phyloP scores from a whole-genome alignment of 2,113 vertebrate species.

The Ctenodactylus gundi region DNA sequence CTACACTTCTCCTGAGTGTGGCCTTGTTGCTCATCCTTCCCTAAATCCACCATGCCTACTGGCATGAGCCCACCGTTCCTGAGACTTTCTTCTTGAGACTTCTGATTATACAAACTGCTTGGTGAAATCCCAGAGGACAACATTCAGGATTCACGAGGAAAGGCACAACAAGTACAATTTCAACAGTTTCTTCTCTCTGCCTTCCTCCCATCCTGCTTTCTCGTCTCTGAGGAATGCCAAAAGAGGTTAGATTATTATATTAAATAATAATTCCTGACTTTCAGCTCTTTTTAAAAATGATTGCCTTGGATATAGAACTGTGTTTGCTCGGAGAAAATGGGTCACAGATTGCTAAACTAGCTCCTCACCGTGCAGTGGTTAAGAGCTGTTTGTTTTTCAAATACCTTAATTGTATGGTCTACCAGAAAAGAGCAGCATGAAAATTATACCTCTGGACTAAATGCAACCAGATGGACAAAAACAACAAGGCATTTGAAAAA shows the following conservation, averaged over 20 bases:
- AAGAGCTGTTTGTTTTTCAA: conserved; percentile 88
- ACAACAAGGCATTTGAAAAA: conserved; percentile 78
- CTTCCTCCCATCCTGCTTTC: not conserved
- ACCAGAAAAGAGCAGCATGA: conserved; percentile 85
- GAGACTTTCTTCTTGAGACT: not conserved
- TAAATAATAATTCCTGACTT: conserved; percentile 76
- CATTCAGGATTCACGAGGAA: not conserved
- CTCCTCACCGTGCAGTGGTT: conserved; percentile 81
- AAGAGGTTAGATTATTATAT: conserved; percentile 60
- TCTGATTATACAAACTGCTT: not conserved
- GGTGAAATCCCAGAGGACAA: conserved; percentile 1
- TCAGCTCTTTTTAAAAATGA: conserved; percentile 75
- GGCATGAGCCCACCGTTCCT: not conserved
- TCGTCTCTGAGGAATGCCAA: conserved; percentile 25
- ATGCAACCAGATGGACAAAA: conserved; percentile 86
- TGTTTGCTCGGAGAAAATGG: conserved; percentile 82
- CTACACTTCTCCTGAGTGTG: not conserved
- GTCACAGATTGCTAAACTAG: conserved; percentile 79
- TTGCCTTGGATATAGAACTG: conserved; percentile 53
- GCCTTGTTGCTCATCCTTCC: not conserved
- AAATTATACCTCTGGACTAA: conserved; percentile 87
- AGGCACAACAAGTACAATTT: not conserved
- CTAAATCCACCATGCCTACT: not conserved
- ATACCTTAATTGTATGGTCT: conserved; percentile 90
- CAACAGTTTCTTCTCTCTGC: conserved; percentile 11